phyloP scores from a whole-genome alignment of 1,140 invertebrate genomes.

The Elysia chlorotica region DNA sequence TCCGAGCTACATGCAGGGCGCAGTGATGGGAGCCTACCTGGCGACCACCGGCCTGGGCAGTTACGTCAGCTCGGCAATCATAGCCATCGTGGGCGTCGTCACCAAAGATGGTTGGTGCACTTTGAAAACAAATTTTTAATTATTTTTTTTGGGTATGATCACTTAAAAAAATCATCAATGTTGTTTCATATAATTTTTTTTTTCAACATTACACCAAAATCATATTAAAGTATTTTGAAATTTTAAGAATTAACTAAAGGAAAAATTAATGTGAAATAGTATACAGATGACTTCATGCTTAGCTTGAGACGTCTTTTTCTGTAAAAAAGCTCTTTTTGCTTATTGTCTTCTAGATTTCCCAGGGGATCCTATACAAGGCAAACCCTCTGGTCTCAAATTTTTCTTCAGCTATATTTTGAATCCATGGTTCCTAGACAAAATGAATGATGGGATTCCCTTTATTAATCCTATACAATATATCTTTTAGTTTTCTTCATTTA shows the following conservation, averaged over 20 bases:
- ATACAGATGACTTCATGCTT: background rate
- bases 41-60: slow-evolving; percentile 62
- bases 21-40: slow-evolving; percentile 62
- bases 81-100: slow-evolving; percentile 39
- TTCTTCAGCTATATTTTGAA: slow-evolving; percentile 42
- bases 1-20: slow-evolving; percentile 60
- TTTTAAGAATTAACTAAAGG: background rate
- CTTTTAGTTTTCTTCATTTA: no score
- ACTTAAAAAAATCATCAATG: no score
- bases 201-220: background rate
- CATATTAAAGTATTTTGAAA: background rate
- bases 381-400: background rate
- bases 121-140: background rate
- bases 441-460: slow-evolving; percentile 52
- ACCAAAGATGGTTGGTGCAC: slow-evolving; percentile 29
- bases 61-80: slow-evolving; percentile 57
- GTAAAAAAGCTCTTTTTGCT: background rate
- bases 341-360: background rate
- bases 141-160: background rate
- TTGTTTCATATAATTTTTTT: no score
- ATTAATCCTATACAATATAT: no score
- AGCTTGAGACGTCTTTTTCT: background rate
- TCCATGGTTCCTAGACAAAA: slow-evolving; percentile 58
- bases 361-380: background rate
- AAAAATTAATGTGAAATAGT: background rate